Evolutionary conservation across 2,797 vertebrate genomes (phyloP).

Genomic region (Darevskia mixta): DNA sequence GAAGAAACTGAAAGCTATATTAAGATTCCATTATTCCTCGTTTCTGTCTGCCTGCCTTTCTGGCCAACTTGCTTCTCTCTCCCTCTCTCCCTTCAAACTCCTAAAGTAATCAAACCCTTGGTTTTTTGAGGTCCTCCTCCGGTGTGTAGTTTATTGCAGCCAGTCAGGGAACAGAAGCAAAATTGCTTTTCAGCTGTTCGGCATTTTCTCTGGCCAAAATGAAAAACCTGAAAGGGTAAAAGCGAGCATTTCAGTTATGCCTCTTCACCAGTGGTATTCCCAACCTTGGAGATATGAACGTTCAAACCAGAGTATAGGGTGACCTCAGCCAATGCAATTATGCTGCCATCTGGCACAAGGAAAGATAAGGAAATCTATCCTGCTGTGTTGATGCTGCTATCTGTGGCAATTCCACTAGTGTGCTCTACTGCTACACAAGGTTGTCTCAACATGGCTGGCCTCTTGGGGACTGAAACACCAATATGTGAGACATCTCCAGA

Average conservation of each 20-base stretch:
- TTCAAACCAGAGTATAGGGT: neutral
- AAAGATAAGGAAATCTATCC: neutral
- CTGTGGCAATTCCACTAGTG: neutral
- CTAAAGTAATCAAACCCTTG: constrained; percentile 34
- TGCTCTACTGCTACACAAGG: neutral
- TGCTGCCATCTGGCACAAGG: neutral
- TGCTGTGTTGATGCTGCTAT: neutral
- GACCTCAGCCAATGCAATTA: neutral
- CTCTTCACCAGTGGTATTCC: neutral
- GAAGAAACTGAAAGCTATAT: neutral
- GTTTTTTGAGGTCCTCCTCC: neutral
- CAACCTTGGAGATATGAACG: neutral
- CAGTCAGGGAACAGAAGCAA: constrained; percentile 23
- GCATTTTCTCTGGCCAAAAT: neutral
- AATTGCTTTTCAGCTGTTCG: constrained; percentile 21
- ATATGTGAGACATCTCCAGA: neutral
- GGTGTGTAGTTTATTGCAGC: constrained; percentile 21
- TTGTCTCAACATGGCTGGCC: neutral
- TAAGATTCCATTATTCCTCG: constrained; percentile 6
- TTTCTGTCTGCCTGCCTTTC: constrained; percentile 4
- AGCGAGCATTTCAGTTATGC: neutral
- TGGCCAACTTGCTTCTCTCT: neutral
- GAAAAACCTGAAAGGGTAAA: neutral
- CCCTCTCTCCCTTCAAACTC: neutral
- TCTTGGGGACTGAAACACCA: neutral